phyloP scores from a whole-genome alignment of 2,113 vertebrate species.

The Myiagra hebetior region DNA sequence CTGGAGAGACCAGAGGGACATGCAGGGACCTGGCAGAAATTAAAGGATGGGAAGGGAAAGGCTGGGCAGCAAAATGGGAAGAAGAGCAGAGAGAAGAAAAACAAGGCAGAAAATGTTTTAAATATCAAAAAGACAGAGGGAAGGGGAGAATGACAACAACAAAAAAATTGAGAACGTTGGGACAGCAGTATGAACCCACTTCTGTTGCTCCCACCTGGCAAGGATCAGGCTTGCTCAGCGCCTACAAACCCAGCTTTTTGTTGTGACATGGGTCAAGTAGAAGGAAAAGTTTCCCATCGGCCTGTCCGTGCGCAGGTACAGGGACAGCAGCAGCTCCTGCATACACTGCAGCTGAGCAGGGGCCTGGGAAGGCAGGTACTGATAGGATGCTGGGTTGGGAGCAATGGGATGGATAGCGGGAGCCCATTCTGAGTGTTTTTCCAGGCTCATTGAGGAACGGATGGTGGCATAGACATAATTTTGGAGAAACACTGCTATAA shows the following conservation, averaged over 20 bases:
- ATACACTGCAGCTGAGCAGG: accelerated
- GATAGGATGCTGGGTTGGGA: accelerated
- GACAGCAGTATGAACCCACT: background rate
- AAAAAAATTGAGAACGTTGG: background rate
- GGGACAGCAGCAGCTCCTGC: background rate
- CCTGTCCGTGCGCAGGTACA: accelerated
- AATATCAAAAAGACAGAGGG: background rate
- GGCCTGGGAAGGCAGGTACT: background rate
- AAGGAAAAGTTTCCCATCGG: background rate
- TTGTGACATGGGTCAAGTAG: accelerated
- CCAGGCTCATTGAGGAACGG: conserved; percentile 3
- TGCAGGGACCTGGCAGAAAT: background rate
- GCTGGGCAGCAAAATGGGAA: background rate
- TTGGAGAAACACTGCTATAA: conserved; percentile 24
- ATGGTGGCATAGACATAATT: background rate
- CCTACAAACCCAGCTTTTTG: background rate
- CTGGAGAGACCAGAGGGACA: background rate
- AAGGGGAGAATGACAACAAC: background rate
- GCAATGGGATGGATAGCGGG: background rate
- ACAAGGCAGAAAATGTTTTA: background rate
- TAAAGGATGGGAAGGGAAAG: background rate
- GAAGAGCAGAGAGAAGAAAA: background rate
- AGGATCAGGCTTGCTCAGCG: background rate
- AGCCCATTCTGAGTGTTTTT: background rate
- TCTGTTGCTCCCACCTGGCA: background rate